Evolutionary conservation across 2,888 invertebrate species (phyloP), one percentile per base, ranked within the genome.

Genomic region (Endotricha flammealis): DNA sequence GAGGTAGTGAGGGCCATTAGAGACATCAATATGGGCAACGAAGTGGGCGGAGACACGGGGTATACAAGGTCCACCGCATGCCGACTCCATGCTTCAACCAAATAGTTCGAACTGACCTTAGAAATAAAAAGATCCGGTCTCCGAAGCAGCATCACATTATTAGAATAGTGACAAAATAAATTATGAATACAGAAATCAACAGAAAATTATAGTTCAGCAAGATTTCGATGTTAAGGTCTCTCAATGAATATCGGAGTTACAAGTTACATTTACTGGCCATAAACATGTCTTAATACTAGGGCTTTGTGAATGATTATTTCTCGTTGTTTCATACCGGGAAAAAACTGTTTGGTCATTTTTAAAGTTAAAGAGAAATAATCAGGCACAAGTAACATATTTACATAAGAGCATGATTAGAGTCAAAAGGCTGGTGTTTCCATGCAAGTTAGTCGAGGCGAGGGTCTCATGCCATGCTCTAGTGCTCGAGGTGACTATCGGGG

Each of bases 91-190:
- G 82, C 85, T 76, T 51, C 67, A 73, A 62, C 63, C 58, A 67
- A 50, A 51, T 46, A 57, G 44, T 63, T 64, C 56, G 51, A 70
- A 86, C 86, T 86, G 85, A 86, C 86, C 86, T 86, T 85, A 72
- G 65, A 74, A 77, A 65, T 61, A 64, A 74, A 77, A 74, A 73
- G 68, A 72, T 83, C 85, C 81, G 67, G 73, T 68, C 75, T 85
- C 85, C 85, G 73, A 82, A 83, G 86, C 86, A 83, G 86, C 86
- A 81, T 81, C 72, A 69, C 78, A 76, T 78, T 75, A 81, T 80
- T 75, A 82, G 68, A 81, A 68, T 68, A 67, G 64, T 70, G 69
- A 60, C 68, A 75, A 78, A 70, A 69, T 66, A 51, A 63, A 74
- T 70, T 64, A 64, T 58, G 53, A 66, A 28, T 22, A 35, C 8